Base-by-base conservation (phyloP, 2,113 vertebrate genomes). In the Elephas maximus region DNA sequence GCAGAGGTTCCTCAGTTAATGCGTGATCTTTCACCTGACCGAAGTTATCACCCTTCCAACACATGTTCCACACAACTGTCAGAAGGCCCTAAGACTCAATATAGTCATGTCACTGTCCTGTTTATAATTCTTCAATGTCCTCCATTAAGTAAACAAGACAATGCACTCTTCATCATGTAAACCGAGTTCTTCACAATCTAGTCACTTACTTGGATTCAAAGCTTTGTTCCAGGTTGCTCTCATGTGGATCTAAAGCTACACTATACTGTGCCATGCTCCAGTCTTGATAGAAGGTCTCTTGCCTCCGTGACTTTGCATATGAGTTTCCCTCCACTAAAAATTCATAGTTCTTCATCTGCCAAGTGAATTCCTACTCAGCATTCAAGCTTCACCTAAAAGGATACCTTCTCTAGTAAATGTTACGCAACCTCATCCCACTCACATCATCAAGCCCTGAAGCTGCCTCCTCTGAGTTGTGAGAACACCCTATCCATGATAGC, bases 401-500 rank as follows among this genome's bases (percentile, higher is more conserved):
- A 82, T 0, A 0, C 6, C 26, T 65, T 48, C 12, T 79, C 95
- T 45, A 53, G 81, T 14, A 79, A 57, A 8, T 1, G 41, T 93
- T 24, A 1, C 26, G 20, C 73, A 2, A 79, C 24, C 78, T 62
- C 2, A 2, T 23, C 67, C 77, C 1, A 9, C 2, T 24, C 5
- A 77, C 21, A 8, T 4, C 15, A 18, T 74, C 23, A 63, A 88
- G 28, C 23, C 26, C 7, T 10, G 76, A 71, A 1, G 28, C 5
- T 20, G 0, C 37, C 67, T 67, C 45, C 4, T 67, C 51, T 48
- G n/a, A 74, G 67, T 14, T 17, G 1, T 28, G 21, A 91, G 8
- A 86, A 20, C 18, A 21, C 11, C 20, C 11, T 28, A 11, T 5
- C 14, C 11, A 18, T 0, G 2, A 18, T 0, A 48, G n/a, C 23